Evolutionary conservation across 2,888 invertebrate genomes (phyloP).

Genomic region (Tinea trinotella): DNA sequence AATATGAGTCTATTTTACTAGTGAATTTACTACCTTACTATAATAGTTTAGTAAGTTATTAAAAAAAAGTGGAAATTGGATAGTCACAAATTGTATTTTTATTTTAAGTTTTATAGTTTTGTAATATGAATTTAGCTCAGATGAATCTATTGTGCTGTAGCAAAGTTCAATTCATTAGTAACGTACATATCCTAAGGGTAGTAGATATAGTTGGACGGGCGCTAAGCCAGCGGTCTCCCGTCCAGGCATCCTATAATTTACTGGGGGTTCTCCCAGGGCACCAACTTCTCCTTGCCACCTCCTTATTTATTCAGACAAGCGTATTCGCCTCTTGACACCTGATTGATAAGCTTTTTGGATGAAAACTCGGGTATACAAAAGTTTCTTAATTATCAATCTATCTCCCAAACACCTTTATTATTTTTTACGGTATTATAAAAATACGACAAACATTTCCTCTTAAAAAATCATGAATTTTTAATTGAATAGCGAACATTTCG

Average conservation of each 20-base stretch:
- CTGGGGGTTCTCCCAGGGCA: slow-evolving; percentile 19
- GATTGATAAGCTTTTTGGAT: slow-evolving; percentile 24
- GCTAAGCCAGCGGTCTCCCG: slow-evolving; percentile 13
- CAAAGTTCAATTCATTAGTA: background rate
- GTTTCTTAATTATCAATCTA: background rate
- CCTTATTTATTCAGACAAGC: slow-evolving; percentile 30
- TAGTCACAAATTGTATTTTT: background rate
- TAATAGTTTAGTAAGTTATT: too few relatives aligned
- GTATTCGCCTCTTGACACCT: slow-evolving; percentile 23
- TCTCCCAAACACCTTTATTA: background rate
- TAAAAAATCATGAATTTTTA: slow-evolving; percentile 6
- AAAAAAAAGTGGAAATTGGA: too few relatives aligned
- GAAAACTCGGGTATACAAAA: background rate
- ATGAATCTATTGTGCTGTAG: background rate
- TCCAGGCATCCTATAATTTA: slow-evolving; percentile 19
- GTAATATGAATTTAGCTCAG: too few relatives aligned
- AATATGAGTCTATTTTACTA: too few relatives aligned
- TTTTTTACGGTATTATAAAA: too few relatives aligned
- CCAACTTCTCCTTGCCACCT: slow-evolving; percentile 27
- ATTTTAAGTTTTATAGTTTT: background rate
- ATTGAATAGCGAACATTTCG: slow-evolving; percentile 4
- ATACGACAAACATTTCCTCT: background rate
- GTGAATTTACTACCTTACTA: too few relatives aligned
- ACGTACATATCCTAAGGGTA: background rate
- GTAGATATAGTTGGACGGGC: background rate